A percentile compares a stretch with the other conserved stretches of the same genome.
Conservation (phyloP, 23 tunicate species). For the Styela plicata region DNA sequence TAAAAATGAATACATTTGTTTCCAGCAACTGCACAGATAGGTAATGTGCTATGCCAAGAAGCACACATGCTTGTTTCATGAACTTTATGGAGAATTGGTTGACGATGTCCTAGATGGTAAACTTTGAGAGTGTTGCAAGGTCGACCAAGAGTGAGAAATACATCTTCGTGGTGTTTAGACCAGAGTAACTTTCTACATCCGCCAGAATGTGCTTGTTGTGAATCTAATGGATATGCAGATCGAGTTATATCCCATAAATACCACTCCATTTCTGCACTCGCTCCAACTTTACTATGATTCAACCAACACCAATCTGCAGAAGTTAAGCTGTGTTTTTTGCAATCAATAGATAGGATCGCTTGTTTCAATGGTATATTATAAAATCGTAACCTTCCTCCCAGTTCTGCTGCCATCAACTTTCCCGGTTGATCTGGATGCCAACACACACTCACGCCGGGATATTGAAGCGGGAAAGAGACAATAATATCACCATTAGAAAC, state of each 20-base stretch:
- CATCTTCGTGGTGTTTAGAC: conserved; percentile 69
- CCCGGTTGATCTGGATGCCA: conserved; percentile 64
- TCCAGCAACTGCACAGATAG: conserved; percentile 63
- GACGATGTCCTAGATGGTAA: conserved; percentile 67
- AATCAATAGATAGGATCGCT: conserved; percentile 42
- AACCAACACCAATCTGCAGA: conserved; percentile 74
- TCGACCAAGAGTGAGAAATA: conserved; percentile 76
- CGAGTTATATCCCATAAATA: conserved; percentile 59
- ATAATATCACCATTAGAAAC: conserved; percentile 41
- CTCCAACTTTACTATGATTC: conserved; percentile 68
- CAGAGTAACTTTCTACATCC: conserved; percentile 53
- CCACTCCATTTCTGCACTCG: conserved; percentile 70
- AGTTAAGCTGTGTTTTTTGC: conserved; percentile 40
- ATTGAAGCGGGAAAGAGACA: conserved; percentile 18
- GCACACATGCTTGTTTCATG: conserved; percentile 44
- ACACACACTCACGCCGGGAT: conserved; percentile 57
- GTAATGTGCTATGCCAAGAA: conserved; percentile 68
- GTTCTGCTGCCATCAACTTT: conserved; percentile 64
- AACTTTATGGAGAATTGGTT: conserved; percentile 52
- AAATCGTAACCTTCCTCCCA: conserved; percentile 58
- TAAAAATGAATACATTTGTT: conserved; percentile 44
- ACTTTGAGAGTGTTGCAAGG: conserved; percentile 62
- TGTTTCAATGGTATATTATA: conserved; percentile 34
- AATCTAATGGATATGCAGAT: conserved; percentile 53
- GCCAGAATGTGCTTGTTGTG: conserved; percentile 59